phyloP scores from a whole-genome alignment of 2,113 vertebrate genomes.

The Prinia subflava region DNA sequence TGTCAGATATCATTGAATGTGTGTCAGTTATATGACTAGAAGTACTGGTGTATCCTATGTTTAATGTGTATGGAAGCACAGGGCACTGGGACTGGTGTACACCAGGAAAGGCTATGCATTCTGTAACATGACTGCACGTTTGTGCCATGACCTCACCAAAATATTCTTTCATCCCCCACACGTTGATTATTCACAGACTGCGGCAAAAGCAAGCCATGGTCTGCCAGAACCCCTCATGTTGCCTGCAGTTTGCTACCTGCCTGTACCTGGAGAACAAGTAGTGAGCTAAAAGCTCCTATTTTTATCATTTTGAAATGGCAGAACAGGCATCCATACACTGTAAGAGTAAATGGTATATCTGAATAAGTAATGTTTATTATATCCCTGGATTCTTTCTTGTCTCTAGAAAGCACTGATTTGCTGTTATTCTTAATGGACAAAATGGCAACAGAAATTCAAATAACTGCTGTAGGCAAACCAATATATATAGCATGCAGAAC shows the following conservation, averaged over 20 bases:
- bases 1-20: neutral
- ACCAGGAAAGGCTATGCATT: neutral
- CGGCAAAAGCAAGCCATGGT: neutral
- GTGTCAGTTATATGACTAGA: neutral
- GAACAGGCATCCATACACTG: neutral
- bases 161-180: neutral
- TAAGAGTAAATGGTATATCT: neutral
- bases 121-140: accelerated
- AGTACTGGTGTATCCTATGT: accelerated
- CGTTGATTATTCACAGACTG: neutral
- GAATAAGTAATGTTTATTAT: neutral
- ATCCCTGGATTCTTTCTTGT: neutral
- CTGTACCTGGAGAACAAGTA: neutral
- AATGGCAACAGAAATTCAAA: neutral
- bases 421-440: neutral
- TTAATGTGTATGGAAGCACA: neutral
- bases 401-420: neutral
- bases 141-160: neutral
- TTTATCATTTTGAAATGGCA: neutral
- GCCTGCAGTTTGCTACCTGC: neutral
- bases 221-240: neutral
- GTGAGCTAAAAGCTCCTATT: neutral
- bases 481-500: neutral
- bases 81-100: neutral
- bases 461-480: neutral